Conservation (phyloP, 2,113 vertebrate species). For the Aleadryas rufinucha region DNA sequence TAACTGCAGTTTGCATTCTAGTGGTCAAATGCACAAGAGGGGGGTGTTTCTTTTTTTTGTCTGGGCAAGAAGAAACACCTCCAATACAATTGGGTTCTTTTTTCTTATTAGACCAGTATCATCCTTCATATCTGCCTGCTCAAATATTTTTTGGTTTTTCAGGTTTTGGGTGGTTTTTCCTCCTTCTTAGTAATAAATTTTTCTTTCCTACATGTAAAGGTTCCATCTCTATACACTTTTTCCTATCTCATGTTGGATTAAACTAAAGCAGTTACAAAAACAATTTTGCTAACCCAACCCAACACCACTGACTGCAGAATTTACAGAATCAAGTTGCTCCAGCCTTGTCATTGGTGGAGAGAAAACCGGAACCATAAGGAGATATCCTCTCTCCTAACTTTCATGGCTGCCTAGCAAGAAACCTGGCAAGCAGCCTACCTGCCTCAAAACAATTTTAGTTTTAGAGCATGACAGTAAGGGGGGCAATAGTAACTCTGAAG, state of each 20-base stretch:
- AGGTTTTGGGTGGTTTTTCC: not conserved
- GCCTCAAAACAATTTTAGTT: not conserved
- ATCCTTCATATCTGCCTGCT: not conserved
- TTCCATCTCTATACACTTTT: not conserved
- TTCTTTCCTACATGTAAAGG: not conserved
- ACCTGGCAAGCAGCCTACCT: not conserved
- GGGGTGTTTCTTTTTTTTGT: not conserved
- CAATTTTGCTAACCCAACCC: not conserved
- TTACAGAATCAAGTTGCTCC: not conserved
- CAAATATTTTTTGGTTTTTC: not conserved
- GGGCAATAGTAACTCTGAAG: not conserved
- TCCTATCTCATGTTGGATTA: rapidly evolving
- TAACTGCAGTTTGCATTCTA: not conserved
- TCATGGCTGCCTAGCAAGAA: not conserved
- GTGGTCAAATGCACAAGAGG: rapidly evolving
- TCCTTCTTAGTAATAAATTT: not conserved
- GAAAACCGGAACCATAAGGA: not conserved
- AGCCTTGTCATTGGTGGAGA: not conserved
- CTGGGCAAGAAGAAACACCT: not conserved
- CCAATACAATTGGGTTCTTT: not conserved
- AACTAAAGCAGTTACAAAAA: not conserved
- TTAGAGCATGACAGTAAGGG: not conserved
- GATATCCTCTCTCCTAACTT: not conserved
- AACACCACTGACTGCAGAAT: not conserved
- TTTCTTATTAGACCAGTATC: not conserved